Percentiles rank a stretch among this genome's conserved stretches.
These are phyloP conservation scores for Watsonalla cultraria DNA, from an alignment of 2,888 invertebrate species.

Conservation along the genomic window DNA sequence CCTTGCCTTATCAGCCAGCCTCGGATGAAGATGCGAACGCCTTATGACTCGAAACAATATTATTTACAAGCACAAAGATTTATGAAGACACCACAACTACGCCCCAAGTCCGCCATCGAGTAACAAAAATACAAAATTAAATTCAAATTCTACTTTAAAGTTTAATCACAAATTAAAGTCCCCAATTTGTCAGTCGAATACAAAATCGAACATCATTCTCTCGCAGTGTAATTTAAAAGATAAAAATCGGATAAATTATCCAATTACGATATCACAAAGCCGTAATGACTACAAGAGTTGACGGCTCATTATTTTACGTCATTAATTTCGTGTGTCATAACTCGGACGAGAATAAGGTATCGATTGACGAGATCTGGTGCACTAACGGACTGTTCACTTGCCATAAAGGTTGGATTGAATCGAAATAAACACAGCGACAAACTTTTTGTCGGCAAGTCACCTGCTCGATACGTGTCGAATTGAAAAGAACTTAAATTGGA, in stretches of 20 bases:
- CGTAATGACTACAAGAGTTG: constrained; percentile 44
- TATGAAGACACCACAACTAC: constrained; percentile 49
- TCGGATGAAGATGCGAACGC: constrained; percentile 51
- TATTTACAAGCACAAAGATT: constrained; percentile 55
- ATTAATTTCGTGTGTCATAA: constrained; percentile 29
- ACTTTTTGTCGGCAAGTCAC: constrained; percentile 44
- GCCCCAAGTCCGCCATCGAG: constrained; percentile 27
- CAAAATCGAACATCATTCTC: constrained; percentile 23
- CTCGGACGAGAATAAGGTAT: constrained; percentile 21
- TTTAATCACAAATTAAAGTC: constrained; percentile 1
- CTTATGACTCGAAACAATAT: constrained; percentile 59
- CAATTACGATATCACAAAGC: constrained; percentile 52
- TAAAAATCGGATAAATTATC: constrained; percentile 54
- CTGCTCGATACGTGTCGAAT: constrained; percentile 40
- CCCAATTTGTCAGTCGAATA: constrained; percentile 34
- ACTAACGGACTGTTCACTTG: constrained; percentile 28
- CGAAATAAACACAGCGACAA: constrained; percentile 31
- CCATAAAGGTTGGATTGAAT: constrained; percentile 30
- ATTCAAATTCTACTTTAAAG: not conserved
- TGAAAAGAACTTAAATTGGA: constrained; percentile 52
- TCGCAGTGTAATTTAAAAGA: constrained; percentile 47
- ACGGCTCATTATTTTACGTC: constrained; percentile 48
- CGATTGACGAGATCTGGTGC: constrained; percentile 27
- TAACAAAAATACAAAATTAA: not conserved
- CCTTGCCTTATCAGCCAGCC: constrained; percentile 22